Base-by-base conservation (phyloP, 2,888 invertebrate species). In the Orchesella flavescens region DNA sequence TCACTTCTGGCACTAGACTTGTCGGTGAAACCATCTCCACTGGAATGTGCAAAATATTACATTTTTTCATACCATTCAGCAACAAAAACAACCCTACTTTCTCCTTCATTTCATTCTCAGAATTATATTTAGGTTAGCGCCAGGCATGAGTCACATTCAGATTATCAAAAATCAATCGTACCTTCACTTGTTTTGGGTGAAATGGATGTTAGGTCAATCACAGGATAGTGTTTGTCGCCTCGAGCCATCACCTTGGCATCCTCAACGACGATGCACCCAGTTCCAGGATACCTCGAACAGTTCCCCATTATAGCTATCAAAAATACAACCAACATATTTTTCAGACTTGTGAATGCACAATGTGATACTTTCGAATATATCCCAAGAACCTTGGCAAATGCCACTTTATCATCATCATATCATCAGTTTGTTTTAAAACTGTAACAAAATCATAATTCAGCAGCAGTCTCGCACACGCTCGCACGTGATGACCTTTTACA, bases 181-280 rank as follows among this genome's bases (percentile, higher is more conserved):
- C 93, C 93, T 92, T 94, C 94, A 43, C 94, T 94, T 75, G 94
- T 94, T 88, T 93, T 92, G 89, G 93, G 93, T 84, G 93, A 93
- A 86, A 87, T 87, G 80, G 88, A 88, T 78, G 89, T 86, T 87
- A 88, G 84, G 89, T 89, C 87, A 89, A 89, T 90, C 88, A 94
- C 93, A 90, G 95, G 91, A 94, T 93, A 89, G 94, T 92, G 90
- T 95, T 83, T 94, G 91, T 95, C 94, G 91, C 96, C 95, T 90
- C 96, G 95, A 89, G 96, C 95, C 89, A 95, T 94, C 89, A 95
- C 95, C 91, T 95, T 95, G 88, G 94, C 94, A 91, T 95, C 96
- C 93, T 96, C 95, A 90, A 96, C 95, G 91, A 96, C 92, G 91
- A 96, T 95, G 92, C 96, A 96, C 92, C 95, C 95, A 90, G 95